These are phyloP conservation scores for Drosophila virilis DNA, from an alignment of 1,140 invertebrate genomes.

Conservation along the genomic window DNA sequence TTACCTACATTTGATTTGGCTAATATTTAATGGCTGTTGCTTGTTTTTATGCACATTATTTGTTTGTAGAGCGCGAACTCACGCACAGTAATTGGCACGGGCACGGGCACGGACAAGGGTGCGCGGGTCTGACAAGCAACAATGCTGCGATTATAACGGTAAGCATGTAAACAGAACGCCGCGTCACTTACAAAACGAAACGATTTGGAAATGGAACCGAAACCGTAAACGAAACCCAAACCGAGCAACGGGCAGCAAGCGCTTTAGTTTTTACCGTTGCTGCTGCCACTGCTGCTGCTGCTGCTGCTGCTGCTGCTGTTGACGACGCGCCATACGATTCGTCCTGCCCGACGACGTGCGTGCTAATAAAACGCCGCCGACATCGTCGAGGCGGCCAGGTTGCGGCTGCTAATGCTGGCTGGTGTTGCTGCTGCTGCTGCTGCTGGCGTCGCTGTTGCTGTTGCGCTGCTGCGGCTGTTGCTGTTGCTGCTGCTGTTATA, in stretches of 20 bases:
- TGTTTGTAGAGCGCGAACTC: conserved; percentile 34
- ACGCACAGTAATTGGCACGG: conserved; percentile 14
- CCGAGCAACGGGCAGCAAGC: conserved; percentile 31
- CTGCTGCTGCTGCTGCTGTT: conserved; percentile 20
- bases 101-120: background rate
- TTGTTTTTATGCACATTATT: conserved; percentile 53
- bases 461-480: conserved; percentile 1
- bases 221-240: conserved; percentile 26
- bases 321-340: conserved; percentile 61
- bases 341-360: conserved; percentile 78
- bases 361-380: conserved; percentile 72
- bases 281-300: conserved; percentile 19
- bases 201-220: conserved; percentile 29
- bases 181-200: conserved; percentile 31
- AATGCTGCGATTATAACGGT: conserved; percentile 22
- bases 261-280: conserved; percentile 32
- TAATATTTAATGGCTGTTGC: conserved; percentile 53
- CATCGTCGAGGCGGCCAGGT: conserved; percentile 29
- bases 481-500: conserved; percentile 4
- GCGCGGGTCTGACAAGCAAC: conserved; percentile 9
- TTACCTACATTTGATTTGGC: conserved; percentile 54
- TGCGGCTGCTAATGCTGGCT: conserved; percentile 19
- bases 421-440: background rate
- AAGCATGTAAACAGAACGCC: conserved; percentile 27
- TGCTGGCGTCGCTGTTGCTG: conserved; percentile 8